Conservation (phyloP, 2,888 invertebrate species). For the Glaucopsyche alexis region DNA sequence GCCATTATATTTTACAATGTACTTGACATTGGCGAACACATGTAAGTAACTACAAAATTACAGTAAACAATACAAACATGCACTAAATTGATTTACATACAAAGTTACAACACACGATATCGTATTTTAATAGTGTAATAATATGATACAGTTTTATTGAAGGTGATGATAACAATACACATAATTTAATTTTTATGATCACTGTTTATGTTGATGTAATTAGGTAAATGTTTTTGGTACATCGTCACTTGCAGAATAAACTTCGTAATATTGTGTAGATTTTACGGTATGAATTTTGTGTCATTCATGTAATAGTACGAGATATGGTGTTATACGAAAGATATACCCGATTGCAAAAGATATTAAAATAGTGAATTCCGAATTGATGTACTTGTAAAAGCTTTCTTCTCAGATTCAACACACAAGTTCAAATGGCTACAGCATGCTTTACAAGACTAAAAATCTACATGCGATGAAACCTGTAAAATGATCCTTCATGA, state of each 20-base stretch:
- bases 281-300: no score
- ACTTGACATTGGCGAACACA: slow-evolving; percentile 22
- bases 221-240: not conserved
- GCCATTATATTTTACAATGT: slow-evolving; percentile 16
- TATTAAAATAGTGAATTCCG: no score
- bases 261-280: no score
- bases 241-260: no score
- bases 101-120: slow-evolving; percentile 20
- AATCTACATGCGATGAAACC: slow-evolving; percentile 44
- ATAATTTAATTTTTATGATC: not conserved
- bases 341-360: no score
- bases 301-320: no score
- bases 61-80: not conserved
- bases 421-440: not conserved
- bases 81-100: not conserved
- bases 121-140: not conserved
- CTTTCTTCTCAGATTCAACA: not conserved
- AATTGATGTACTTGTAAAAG: no score
- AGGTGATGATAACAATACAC: not conserved
- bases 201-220: not conserved
- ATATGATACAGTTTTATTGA: not conserved
- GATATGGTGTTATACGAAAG: no score
- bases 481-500: slow-evolving; percentile 57
- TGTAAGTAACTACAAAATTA: slow-evolving; percentile 24
- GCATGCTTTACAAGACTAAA: slow-evolving; percentile 9